Base-by-base conservation (phyloP, 2,888 invertebrate genomes). In the Proisotoma minuta region DNA sequence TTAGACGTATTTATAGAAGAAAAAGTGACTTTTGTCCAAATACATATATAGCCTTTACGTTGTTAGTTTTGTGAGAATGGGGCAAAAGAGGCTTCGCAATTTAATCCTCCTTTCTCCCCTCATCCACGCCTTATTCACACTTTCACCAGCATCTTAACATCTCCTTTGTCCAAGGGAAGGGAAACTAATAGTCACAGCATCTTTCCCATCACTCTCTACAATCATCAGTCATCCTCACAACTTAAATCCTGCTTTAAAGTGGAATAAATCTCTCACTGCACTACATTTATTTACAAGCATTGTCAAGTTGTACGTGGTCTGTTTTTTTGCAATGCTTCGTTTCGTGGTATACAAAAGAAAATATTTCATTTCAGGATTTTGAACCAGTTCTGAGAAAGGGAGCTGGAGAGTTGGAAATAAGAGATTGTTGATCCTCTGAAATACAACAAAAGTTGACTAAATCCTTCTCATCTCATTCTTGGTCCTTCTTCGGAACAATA, bases 381-480 rank as follows among this genome's bases (percentile, higher is more conserved):
- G n/a, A n/a, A n/a, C n/a, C n/a, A n/a, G n/a, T n/a, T n/a, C n/a
- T n/a, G n/a, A 43, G 43, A 43, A n/a, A 43, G 43, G 20, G 20
- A 43, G 43, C 18, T 43, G 18, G 18, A 20, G 20, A 4, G 43
- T 20, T 18, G 18, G 20, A 43, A 43, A 43, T 43, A 43, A 43
- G 20, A 43, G 15, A 20, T 18, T 43, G 18, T 43, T 43, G 43
- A 43, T 43, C 43, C 43, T 43, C 43, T 43, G 15, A 8, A 10
- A 8, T 34, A n/a, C 43, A 43, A 43, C 43, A 43, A 43, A 28
- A 26, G 52, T 63, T 54, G 28, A 39, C 43, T 23, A 20, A 49
- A 23, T 54, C 53, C 18, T 56, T 52, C 60, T 50, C 26, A 48
- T 49, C 62, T 2, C 43, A 26, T 59, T 56, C 49, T 12, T 24